Evolutionary conservation across 2,888 invertebrate species (phyloP), one percentile per base, ranked within the genome.

Genomic region (Cephus runcator): DNA sequence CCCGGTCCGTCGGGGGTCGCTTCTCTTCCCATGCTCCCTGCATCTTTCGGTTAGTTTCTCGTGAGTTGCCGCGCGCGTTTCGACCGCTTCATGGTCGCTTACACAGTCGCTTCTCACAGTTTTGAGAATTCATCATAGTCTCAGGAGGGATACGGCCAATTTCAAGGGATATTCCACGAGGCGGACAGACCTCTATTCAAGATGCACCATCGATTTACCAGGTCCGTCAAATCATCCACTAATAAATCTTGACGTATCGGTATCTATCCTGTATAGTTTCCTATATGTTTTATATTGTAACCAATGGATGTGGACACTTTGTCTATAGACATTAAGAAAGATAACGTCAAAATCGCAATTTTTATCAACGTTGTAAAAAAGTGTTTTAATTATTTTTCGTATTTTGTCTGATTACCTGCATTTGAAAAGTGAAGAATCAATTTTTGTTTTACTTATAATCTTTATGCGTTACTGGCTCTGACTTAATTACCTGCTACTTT

Each of bases 11-110:
- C 87, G 87, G 85, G 87, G 88, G 85, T 88, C 86, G 87, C 85
- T 85, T 88, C 86, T 85, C 85, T 85, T 85, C 85, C 40, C 78
- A 78, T 71, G 86, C 83, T 81, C 83, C 82, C 81, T 83, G 85
- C 83, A 85, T 87, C 88, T 88, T 88, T 88, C 86, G 87, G 83
- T 87, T 86, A 88, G 88, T 88, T 87, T 86, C 87, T 82, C 86
- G 87, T 83, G 88, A 85, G 83, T 86, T 87, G 85, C 84, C 82
- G 85, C 86, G 86, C 84, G 87, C 84, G 83, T 81, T 84, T 83
- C 75, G 75, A 79, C 69, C 75, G 73, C 78, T 76, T 80, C 74
- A 73, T 79, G 75, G 75, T 79, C 75, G 73, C 77, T 74, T n/a
- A 11, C 71, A 71, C 71, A 34, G 71, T 71, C 71, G 71, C 71